These are phyloP conservation scores for Dynastes tityus DNA, from an alignment of 2,888 invertebrate genomes.

Conservation along the genomic window DNA sequence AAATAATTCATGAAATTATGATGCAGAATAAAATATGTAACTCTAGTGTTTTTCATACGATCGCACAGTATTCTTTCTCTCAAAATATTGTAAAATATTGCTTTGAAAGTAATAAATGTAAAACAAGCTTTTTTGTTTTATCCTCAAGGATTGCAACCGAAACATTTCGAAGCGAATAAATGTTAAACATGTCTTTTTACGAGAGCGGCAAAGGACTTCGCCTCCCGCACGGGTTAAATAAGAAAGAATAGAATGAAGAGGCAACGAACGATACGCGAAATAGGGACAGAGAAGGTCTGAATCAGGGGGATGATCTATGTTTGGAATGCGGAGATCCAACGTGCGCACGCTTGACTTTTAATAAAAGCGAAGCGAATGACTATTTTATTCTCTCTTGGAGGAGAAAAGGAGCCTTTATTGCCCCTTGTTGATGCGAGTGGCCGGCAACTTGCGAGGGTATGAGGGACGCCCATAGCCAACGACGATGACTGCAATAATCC, in stretches of 20 bases:
- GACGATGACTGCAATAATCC: constrained; percentile 45
- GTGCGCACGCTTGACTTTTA: constrained; percentile 69
- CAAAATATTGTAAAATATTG: too few relatives aligned
- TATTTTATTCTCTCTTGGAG: constrained; percentile 63
- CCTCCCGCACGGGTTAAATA: constrained; percentile 60
- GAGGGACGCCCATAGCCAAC: constrained; percentile 29
- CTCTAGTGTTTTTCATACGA: too few relatives aligned
- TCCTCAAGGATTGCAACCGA: background rate
- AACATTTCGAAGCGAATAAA: constrained; percentile 7
- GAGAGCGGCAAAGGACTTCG: constrained; percentile 58
- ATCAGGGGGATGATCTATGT: constrained; percentile 59
- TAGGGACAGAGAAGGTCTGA: constrained; percentile 57
- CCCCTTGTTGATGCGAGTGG: constrained; percentile 57
- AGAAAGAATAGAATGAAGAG: constrained; percentile 62
- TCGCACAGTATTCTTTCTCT: too few relatives aligned
- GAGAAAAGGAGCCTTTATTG: constrained; percentile 58
- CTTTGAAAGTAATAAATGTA: too few relatives aligned
- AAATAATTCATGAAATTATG: too few relatives aligned
- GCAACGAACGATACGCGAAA: constrained; percentile 60
- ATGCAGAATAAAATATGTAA: too few relatives aligned
- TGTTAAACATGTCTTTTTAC: constrained; percentile 31
- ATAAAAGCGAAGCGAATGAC: constrained; percentile 68
- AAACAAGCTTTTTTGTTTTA: background rate
- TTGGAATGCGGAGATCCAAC: constrained; percentile 55
- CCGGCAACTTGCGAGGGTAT: constrained; percentile 45